These are phyloP conservation scores for Zonitis immaculata DNA, from an alignment of 2,888 invertebrate species.

Conservation along the genomic window DNA sequence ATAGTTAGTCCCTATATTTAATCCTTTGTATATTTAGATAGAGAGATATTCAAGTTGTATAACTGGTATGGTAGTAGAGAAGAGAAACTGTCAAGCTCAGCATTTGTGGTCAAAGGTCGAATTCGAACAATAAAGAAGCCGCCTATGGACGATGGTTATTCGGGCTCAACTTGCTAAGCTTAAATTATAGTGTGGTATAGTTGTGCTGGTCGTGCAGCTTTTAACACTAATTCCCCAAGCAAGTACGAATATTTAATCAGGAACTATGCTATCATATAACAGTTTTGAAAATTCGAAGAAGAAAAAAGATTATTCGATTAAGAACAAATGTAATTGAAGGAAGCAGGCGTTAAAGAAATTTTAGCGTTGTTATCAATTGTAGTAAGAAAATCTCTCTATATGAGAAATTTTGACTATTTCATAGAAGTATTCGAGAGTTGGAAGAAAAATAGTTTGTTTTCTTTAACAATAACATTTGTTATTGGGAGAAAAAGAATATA, in stretches of 20 bases:
- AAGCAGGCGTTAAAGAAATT: no score
- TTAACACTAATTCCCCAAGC: conserved; percentile 16
- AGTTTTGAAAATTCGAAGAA: no score
- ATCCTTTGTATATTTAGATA: conserved; percentile 11
- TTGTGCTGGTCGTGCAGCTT: conserved; percentile 17
- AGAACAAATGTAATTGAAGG: no score
- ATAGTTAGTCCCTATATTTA: conserved; percentile 8
- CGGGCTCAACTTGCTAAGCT: conserved; percentile 41
- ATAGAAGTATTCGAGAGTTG: no score
- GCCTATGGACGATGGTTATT: conserved; percentile 37
- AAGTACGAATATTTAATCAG: conserved; percentile 19
- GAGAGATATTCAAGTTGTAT: conserved; percentile 18
- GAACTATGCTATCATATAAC: not conserved
- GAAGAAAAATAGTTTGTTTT: no score
- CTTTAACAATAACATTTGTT: no score
- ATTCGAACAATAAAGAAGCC: conserved; percentile 41
- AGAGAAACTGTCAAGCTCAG: conserved; percentile 32
- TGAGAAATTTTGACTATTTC: no score
- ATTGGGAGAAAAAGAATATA: no score
- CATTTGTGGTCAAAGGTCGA: conserved; percentile 41
- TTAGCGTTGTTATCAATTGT: no score
- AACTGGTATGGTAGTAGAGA: not conserved
- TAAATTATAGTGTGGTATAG: conserved; percentile 39
- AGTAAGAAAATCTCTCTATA: no score
- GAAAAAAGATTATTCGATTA: no score